These are phyloP conservation scores for Panthera leo DNA, from an alignment of 2,113 vertebrate genomes.

Conservation along the genomic window DNA sequence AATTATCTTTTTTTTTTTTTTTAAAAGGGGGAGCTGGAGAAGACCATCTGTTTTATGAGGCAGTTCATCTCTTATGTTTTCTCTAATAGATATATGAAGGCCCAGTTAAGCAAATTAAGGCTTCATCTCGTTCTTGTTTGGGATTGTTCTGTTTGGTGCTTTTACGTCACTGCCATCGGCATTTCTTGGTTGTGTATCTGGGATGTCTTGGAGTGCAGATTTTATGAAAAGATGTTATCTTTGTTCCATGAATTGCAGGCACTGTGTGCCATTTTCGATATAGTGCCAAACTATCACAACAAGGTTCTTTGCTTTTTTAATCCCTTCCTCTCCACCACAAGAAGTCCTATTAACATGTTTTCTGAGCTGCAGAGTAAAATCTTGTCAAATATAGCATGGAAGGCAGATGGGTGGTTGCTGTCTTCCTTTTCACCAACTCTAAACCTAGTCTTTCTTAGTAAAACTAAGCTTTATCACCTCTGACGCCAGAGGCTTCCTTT, in stretches of 20 bases:
- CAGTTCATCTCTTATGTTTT: conserved; percentile 46
- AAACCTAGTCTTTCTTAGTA: not conserved
- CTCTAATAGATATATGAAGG: conserved; percentile 1
- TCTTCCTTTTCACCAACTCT: conserved; percentile 29
- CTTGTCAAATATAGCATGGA: conserved; percentile 34
- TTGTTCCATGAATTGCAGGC: not conserved
- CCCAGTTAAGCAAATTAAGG: conserved; percentile 37
- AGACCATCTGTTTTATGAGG: conserved; percentile 66
- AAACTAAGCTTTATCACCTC: not conserved
- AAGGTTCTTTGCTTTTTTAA: conserved; percentile 41
- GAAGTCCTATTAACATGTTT: conserved; percentile 55
- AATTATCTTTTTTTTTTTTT: not conserved
- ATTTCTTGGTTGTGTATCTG: not conserved
- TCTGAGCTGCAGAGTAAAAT: conserved; percentile 48
- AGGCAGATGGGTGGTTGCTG: conserved; percentile 52
- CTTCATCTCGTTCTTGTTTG: conserved; percentile 47
- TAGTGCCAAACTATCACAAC: not conserved
- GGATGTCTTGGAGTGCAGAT: not conserved
- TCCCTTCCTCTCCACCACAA: not conserved
- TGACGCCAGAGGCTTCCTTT: not conserved
- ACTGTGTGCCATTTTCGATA: not conserved
- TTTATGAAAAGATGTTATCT: conserved; percentile 39
- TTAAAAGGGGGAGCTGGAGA: not conserved
- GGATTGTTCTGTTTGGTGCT: not conserved
- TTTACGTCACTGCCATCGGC: not conserved